phyloP scores from a whole-genome alignment of 37 sponge, comb jelly and placozoan species.

The Cliona cf. orientalis region DNA sequence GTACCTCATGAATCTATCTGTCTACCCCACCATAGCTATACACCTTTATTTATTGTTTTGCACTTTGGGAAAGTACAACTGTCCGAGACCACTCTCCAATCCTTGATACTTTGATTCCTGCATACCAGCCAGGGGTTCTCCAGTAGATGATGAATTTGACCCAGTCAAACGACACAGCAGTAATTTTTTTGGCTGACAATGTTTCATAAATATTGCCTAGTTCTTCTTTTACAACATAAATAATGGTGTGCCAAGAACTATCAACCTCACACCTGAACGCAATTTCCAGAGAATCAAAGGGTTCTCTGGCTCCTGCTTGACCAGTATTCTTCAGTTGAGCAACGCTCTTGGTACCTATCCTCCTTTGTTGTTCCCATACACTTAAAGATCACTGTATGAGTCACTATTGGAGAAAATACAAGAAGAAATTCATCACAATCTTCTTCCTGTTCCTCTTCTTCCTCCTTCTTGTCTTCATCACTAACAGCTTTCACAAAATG shows the following conservation, averaged over 20 bases:
- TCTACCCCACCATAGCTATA: not conserved
- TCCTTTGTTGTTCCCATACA: constrained; percentile 9
- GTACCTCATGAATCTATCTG: no score
- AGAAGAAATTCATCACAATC: not conserved
- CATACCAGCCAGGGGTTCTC: not conserved
- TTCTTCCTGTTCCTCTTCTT: not conserved
- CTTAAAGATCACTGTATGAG: constrained; percentile 2
- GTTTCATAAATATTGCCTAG: not conserved
- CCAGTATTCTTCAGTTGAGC: not conserved
- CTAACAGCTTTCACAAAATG: no score
- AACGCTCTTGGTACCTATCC: not conserved
- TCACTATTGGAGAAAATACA: not conserved
- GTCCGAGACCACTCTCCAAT: not conserved
- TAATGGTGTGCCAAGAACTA: not conserved
- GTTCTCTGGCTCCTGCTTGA: not conserved
- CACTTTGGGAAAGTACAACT: not conserved
- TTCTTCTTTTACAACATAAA: not conserved
- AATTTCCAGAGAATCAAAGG: not conserved
- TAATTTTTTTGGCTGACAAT: not conserved
- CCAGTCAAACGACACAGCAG: not conserved
- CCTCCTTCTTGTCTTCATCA: not conserved
- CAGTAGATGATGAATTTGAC: not conserved
- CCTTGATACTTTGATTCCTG: not conserved
- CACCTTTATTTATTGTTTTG: not conserved
- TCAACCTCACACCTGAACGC: not conserved